Conservation (phyloP, 2,113 vertebrate species). For the Dipodomys ordii region DNA sequence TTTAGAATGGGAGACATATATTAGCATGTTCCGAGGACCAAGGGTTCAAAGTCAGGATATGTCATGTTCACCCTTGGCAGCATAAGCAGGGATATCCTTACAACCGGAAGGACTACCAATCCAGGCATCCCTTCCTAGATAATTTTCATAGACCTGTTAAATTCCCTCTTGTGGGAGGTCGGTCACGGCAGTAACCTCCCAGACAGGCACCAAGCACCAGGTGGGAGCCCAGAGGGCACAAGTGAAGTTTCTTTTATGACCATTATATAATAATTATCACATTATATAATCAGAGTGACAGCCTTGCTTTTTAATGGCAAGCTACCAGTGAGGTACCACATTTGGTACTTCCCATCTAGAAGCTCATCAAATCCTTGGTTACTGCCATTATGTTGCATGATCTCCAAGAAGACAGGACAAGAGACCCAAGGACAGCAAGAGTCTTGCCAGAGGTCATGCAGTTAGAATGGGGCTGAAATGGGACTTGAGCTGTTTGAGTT, state of each 20-base stretch:
- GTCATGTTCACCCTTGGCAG: background rate
- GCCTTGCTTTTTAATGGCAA: slow-evolving; percentile 50
- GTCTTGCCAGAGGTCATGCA: background rate
- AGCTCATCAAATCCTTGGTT: background rate
- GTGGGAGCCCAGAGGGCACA: slow-evolving; percentile 66
- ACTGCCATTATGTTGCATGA: background rate
- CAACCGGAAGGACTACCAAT: too few species aligned
- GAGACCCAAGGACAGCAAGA: background rate
- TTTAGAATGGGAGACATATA: background rate
- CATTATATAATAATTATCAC: slow-evolving; percentile 59
- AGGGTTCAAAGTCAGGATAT: background rate
- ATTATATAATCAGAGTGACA: slow-evolving; percentile 59
- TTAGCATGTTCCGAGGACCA: background rate
- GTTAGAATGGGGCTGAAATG: background rate
- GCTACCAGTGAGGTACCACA: background rate
- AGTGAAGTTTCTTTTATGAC: slow-evolving; percentile 68
- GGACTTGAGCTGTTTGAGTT: background rate
- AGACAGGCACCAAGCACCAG: slow-evolving; percentile 43
- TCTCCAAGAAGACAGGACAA: background rate
- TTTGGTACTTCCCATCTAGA: background rate
- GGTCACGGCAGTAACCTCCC: slow-evolving; percentile 30
- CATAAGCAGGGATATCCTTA: background rate
- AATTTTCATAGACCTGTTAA: slow-evolving; percentile 60
- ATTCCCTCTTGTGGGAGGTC: slow-evolving; percentile 49
- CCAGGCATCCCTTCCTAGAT: too few species aligned